Percentiles rank a stretch among this genome's conserved stretches.
Evolutionary conservation across 1,140 invertebrate species (phyloP).

Genomic region (Caerostris darwini): DNA sequence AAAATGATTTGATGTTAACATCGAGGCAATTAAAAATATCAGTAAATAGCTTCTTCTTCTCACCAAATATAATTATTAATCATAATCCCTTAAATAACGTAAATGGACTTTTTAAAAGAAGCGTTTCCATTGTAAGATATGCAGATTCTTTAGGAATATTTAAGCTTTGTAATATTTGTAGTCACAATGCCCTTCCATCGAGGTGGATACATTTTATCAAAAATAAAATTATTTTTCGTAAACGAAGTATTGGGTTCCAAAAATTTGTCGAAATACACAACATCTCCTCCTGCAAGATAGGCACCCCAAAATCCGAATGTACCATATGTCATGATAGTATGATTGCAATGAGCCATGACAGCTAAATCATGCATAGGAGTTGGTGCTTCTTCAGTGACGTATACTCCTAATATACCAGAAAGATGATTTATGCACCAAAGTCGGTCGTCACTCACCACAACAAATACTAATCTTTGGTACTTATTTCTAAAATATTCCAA

Average conservation of each 20-base stretch:
- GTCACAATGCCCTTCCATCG: slow-evolving; percentile 72
- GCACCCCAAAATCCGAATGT: slow-evolving; percentile 82
- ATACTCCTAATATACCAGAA: slow-evolving; percentile 79
- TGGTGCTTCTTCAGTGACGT: not conserved
- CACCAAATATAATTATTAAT: too few species aligned
- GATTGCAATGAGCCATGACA: slow-evolving; percentile 80
- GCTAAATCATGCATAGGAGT: slow-evolving; percentile 80
- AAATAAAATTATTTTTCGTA: slow-evolving; percentile 27
- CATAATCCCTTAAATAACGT: too few species aligned
- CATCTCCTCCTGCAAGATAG: slow-evolving; percentile 80
- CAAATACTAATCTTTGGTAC: slow-evolving; percentile 83
- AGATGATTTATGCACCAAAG: slow-evolving; percentile 83
- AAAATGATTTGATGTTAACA: too few species aligned
- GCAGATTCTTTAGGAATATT: too few species aligned
- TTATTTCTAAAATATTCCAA: slow-evolving; percentile 85
- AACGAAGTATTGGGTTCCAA: slow-evolving; percentile 58
- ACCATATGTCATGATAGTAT: slow-evolving; percentile 81
- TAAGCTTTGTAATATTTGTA: not conserved
- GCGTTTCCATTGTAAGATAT: too few species aligned
- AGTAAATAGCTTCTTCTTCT: too few species aligned
- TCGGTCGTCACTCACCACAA: slow-evolving; percentile 86
- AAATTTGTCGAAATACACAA: slow-evolving; percentile 80
- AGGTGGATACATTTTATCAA: slow-evolving; percentile 73
- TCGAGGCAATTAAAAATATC: too few species aligned
- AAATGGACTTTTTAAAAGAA: too few species aligned